Base-by-base conservation (phyloP, 2,113 vertebrate genomes). In the Silurus meridionalis region DNA sequence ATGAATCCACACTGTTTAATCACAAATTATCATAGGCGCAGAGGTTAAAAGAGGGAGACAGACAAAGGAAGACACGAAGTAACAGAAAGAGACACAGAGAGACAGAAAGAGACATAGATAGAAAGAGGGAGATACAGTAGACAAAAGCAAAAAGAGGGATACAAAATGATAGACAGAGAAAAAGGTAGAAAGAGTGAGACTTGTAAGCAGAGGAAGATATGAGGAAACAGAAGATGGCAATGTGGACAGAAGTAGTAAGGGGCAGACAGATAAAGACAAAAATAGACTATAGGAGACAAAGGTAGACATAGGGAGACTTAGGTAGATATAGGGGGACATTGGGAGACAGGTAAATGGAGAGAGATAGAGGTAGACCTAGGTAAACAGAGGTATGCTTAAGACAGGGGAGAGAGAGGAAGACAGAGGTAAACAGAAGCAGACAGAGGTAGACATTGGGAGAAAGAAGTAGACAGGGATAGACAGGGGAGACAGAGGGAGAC, bases 1-100 rank as follows among this genome's bases (percentile, higher is more conserved):
- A 79, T 83, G 63, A 83, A 85, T 85, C 72, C 52, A 72, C 64
- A 37, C 1, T 37, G 37, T 37, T 37, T 37, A 37, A 37, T 37
- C 37, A 37, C 37, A 37, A 37, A 37, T 37, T 37, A n/a, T n/a
- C 2, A 37, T 37, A 37, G 37, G 2, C 1, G 37, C 37, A 37
- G 37, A 37, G 37, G 37, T 87, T 82, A 53, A 80, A 28, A 89
- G 84, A 84, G 60, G 58, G 52, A 46, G 48, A 84, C 64, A 81
- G 80, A 37, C 9, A 64, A 23, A 21, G 0, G 8, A 6, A 58
- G 10, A 13, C 7, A 67, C 10, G 28, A 3, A 4, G 13, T 14
- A 13, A 63, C 15, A 19, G 71, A 50, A 19, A 37, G 37, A 37
- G 37, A 37, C 37, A 60, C 48, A 58, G 48, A 84, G 64, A 81